Evolutionary conservation across 2,113 vertebrate genomes (phyloP), one percentile per base, ranked within the genome.

Genomic region (Haliaeetus leucogaster): DNA sequence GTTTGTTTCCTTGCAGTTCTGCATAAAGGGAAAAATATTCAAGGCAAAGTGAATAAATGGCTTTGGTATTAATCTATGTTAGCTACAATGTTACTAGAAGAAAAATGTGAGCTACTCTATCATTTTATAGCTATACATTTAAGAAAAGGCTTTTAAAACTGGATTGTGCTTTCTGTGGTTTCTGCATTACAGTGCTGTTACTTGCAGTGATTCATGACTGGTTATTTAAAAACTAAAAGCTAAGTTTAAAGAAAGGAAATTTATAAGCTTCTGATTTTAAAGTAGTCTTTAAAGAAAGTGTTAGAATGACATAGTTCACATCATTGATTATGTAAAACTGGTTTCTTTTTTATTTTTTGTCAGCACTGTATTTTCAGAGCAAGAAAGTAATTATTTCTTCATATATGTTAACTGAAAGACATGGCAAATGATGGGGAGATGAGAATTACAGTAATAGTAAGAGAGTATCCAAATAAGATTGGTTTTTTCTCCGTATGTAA

Each of bases 191-290:
- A 59, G 45, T 52, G 50, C 48, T 93, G n/a, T 67, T 87, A 43
- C 43, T 93, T 89, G 53, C 55, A 74, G 43, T 91, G 85, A 80
- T 95, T 95, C 67, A 36, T 73, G 36, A 59, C 74, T 89, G 34
- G 34, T 83, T 84, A 71, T 89, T 93, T 71, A 70, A 96, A 93
- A 95, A 56, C 65, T 87, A 85, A 95, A 89, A 95, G 79, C 34
- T 58, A 55, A 86, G 5, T 67, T 86, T 71, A 73, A 93, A 68
- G 83, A 86, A 70, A 70, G 48, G 27, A 82, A 80, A 89, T 63
- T 80, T 59, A 56, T 76, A 88, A 86, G 34, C 47, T 66, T 61
- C 70, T 77, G 76, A 56, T 83, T 93, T 88, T 71, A 70, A 90
- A 94, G 25, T 63, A 86, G 68, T 86, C 74, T 86, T 94, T 73